A percentile compares a stretch with the other conserved stretches of the same genome.
These are phyloP conservation scores for Euphonia xanthogaster DNA, from an alignment of 2,797 vertebrate species.

Conservation along the genomic window DNA sequence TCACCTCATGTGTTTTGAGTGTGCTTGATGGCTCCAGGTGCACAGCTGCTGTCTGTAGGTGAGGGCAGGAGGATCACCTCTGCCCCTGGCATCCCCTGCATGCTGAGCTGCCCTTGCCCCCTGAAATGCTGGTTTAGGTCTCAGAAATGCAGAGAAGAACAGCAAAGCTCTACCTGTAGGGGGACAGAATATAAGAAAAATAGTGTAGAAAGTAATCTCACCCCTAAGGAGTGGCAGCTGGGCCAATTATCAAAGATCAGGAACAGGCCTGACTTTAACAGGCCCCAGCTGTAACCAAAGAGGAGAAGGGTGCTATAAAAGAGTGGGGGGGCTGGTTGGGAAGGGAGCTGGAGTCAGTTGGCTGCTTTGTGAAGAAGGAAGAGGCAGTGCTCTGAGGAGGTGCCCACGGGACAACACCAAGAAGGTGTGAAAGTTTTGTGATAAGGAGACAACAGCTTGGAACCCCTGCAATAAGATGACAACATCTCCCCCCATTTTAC, in stretches of 20 bases:
- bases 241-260: neutral
- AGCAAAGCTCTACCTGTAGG: neutral
- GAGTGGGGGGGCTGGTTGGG: too few relatives aligned
- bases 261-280: too few relatives aligned
- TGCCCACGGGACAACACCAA: neutral
- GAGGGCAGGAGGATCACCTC: neutral
- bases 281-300: too few relatives aligned
- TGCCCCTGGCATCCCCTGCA: neutral
- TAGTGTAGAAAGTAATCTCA: neutral
- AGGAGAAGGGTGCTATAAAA: too few relatives aligned
- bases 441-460: neutral
- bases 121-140: neutral
- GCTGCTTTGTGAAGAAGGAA: neutral
- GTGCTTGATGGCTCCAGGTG: neutral
- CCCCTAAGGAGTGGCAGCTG: neutral
- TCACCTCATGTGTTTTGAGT: rapidly evolving
- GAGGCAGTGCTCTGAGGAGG: neutral
- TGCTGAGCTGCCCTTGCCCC: neutral
- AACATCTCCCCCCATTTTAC: neutral
- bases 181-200: neutral
- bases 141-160: neutral
- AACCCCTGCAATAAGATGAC: neutral
- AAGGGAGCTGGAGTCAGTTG: neutral
- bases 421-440: neutral
- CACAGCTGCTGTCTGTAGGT: rapidly evolving